Evolutionary conservation across 2,888 invertebrate genomes (phyloP).

Genomic region (Sericinus montela): DNA sequence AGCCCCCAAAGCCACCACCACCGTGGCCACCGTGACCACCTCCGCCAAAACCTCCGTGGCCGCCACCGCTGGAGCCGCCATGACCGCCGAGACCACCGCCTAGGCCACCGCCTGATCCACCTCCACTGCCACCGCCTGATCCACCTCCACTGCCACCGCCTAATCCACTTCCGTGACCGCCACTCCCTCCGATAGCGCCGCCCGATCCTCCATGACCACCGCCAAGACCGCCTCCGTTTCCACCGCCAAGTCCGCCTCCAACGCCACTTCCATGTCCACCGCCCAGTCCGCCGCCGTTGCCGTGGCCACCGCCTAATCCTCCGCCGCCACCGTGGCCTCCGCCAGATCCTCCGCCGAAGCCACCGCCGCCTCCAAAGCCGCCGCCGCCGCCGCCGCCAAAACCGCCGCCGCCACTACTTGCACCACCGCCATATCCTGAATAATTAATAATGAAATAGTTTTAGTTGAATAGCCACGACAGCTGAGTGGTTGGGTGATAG

Average conservation of each 20-base stretch:
- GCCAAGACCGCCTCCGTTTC: constrained; percentile 25
- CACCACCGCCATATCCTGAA: constrained; percentile 37
- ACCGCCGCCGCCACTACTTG: constrained; percentile 31
- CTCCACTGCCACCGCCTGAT: constrained; percentile 22
- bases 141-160: constrained; percentile 27
- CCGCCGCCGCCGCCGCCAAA: constrained; percentile 36
- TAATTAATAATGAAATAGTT: no score
- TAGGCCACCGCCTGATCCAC: constrained; percentile 17
- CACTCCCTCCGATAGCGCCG: constrained; percentile 21
- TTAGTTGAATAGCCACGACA: no score
- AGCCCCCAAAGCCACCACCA: constrained; percentile 26
- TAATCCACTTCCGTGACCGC: constrained; percentile 12
- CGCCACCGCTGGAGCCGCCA: constrained; percentile 10
- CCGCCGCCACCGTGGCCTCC: constrained; percentile 29
- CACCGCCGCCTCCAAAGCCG: constrained; percentile 27
- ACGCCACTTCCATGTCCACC: constrained; percentile 20
- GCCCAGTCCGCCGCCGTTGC: constrained; percentile 18
- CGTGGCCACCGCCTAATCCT: constrained; percentile 22
- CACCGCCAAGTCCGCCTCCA: constrained; percentile 17
- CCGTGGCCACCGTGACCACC: constrained; percentile 23
- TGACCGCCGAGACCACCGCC: constrained; percentile 26
- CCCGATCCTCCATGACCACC: constrained; percentile 21
- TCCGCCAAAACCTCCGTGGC: constrained; percentile 23
- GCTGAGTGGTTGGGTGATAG: no score
- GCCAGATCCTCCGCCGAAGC: constrained; percentile 26